These are phyloP conservation scores for Drosophila setosimentum DNA, from an alignment of 2,888 invertebrate species.

Conservation along the genomic window DNA sequence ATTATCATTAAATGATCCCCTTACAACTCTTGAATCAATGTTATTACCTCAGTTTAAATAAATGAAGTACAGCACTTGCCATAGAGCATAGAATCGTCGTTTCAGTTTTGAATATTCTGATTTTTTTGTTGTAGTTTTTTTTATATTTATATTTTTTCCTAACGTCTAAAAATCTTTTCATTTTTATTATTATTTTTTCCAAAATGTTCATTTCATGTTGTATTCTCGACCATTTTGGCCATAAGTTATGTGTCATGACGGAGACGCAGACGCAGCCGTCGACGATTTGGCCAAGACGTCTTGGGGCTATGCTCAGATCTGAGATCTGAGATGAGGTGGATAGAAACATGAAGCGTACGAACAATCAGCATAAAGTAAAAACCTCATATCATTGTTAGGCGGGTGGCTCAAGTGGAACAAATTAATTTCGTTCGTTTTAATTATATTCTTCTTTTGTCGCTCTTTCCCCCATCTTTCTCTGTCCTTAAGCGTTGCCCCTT, in stretches of 20 bases:
- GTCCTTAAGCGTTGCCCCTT: slow-evolving; percentile 1
- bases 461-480: background rate
- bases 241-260: slow-evolving; percentile 72
- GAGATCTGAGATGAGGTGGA: slow-evolving; percentile 26
- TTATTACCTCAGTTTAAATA: background rate
- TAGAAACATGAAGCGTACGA: slow-evolving; percentile 17
- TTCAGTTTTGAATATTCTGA: background rate
- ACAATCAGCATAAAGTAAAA: slow-evolving; percentile 53
- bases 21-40: background rate
- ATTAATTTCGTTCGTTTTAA: slow-evolving; percentile 77
- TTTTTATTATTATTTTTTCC: slow-evolving; percentile 29
- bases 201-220: slow-evolving; percentile 62
- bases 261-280: slow-evolving; percentile 45
- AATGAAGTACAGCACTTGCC: background rate
- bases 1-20: background rate
- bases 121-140: background rate
- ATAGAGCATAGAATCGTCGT: slow-evolving; percentile 22
- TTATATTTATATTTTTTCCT: background rate
- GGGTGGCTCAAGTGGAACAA: slow-evolving; percentile 81
- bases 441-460: slow-evolving; percentile 46
- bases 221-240: slow-evolving; percentile 47
- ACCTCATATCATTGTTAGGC: slow-evolving; percentile 79
- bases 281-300: slow-evolving; percentile 42
- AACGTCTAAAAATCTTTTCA: slow-evolving; percentile 45
- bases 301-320: slow-evolving; percentile 1